phyloP scores from a whole-genome alignment of 2,888 invertebrate genomes.

The Eurytoma adleriae region DNA sequence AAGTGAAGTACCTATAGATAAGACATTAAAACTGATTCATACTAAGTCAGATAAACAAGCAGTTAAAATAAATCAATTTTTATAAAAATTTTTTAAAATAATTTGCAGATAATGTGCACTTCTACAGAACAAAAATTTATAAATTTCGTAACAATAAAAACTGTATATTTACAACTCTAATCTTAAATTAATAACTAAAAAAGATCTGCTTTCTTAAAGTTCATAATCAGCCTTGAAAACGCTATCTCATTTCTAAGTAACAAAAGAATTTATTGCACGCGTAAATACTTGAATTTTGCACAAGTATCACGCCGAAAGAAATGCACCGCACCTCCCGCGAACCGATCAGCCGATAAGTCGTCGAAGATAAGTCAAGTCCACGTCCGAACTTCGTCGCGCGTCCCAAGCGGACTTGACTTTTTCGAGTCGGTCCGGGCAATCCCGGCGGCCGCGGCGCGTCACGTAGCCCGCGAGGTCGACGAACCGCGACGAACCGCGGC shows the following conservation, averaged over 20 bases:
- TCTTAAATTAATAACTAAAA: not conserved
- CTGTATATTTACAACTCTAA: not conserved
- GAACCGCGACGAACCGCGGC: conserved; percentile 46
- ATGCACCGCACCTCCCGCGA: no score
- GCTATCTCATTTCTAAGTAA: no score
- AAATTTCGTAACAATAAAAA: not conserved
- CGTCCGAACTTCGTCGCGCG: no score
- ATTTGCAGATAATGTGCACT: not conserved
- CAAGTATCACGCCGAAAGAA: no score
- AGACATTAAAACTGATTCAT: conserved; percentile 9
- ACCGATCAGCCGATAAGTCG: no score
- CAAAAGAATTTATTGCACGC: no score
- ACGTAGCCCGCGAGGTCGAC: conserved; percentile 44
- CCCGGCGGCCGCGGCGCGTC: not conserved
- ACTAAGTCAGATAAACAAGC: not conserved
- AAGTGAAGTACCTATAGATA: not conserved
- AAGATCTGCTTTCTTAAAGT: not conserved
- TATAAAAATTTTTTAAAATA: not conserved
- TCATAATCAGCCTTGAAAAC: no score
- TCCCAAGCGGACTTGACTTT: no score
- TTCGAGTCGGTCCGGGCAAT: no score
- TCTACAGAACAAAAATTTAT: not conserved
- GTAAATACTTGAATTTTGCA: no score
- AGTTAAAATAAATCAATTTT: not conserved
- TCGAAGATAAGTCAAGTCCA: no score